Evolutionary conservation across 1,140 invertebrate species (phyloP).

Genomic region (Teleopsis dalmanni): DNA sequence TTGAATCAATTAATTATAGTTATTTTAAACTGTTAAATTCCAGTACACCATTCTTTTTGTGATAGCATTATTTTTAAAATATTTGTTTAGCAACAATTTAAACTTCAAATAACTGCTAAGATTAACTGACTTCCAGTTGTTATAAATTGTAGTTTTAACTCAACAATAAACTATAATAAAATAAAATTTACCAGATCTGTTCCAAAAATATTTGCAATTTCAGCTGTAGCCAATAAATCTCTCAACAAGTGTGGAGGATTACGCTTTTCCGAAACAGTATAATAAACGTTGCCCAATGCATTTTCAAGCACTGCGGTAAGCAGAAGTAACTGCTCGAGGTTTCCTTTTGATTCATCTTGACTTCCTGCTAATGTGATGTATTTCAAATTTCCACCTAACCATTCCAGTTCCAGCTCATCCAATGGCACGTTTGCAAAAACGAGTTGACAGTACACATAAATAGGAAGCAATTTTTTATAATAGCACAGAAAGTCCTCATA

Average conservation of each 20-base stretch:
- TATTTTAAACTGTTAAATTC: too few relatives aligned
- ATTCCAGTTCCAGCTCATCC: constrained; percentile 2
- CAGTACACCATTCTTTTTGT: too few relatives aligned
- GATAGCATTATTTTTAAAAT: too few relatives aligned
- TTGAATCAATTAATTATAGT: too few relatives aligned
- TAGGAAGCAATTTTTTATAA: background rate
- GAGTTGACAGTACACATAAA: background rate
- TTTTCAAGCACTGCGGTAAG: constrained; percentile 14
- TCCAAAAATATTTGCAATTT: constrained; percentile 10
- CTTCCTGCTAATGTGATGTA: background rate
- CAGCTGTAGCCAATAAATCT: constrained; percentile 13
- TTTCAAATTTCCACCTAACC: constrained; percentile 5
- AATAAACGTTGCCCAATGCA: constrained; percentile 16
- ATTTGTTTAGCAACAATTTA: too few relatives aligned
- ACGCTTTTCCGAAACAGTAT: constrained; percentile 1
- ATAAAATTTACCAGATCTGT: constrained; percentile 6
- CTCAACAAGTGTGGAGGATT: constrained; percentile 16
- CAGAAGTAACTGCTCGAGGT: constrained; percentile 6
- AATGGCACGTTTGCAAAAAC: background rate
- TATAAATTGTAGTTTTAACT: too few relatives aligned
- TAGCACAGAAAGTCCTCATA: constrained; percentile 1
- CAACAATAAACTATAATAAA: too few relatives aligned
- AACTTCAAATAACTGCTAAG: too few relatives aligned
- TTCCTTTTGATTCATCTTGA: background rate
- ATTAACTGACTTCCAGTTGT: too few relatives aligned